Evolutionary conservation across 2,113 vertebrate genomes (phyloP).

Genomic region (Machaerirhynchus nigripectus): DNA sequence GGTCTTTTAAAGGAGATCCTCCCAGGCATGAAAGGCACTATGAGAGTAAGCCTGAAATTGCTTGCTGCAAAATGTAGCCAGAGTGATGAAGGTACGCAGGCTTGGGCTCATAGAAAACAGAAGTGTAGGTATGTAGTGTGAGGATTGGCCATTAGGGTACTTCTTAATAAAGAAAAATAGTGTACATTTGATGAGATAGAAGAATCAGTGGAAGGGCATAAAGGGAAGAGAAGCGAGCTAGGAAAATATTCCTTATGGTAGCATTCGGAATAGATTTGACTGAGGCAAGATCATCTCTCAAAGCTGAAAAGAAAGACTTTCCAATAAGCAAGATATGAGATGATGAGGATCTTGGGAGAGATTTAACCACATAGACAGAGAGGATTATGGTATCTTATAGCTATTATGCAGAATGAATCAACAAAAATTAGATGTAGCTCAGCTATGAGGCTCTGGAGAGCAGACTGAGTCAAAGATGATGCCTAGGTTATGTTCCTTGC

Average conservation of each 20-base stretch:
- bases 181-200: background rate
- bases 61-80: background rate
- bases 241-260: background rate
- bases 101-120: background rate
- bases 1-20: constrained; percentile 28
- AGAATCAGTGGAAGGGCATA: background rate
- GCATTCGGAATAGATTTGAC: background rate
- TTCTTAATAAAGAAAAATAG: constrained; percentile 35
- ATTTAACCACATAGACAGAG: constrained; percentile 4
- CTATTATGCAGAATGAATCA: constrained; percentile 36
- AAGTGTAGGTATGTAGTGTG: background rate
- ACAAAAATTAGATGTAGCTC: constrained; percentile 1
- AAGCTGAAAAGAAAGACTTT: constrained; percentile 7
- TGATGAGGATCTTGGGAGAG: constrained; percentile 24
- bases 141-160: background rate
- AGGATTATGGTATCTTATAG: background rate
- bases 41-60: background rate
- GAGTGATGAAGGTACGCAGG: background rate
- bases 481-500: background rate
- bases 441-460: background rate
- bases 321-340: constrained; percentile 21
- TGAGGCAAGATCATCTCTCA: background rate
- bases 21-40: background rate
- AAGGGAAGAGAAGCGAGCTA: background rate
- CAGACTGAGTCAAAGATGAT: background rate